Evolutionary conservation across 2,113 vertebrate species (phyloP).

Genomic region (Scortum barcoo): DNA sequence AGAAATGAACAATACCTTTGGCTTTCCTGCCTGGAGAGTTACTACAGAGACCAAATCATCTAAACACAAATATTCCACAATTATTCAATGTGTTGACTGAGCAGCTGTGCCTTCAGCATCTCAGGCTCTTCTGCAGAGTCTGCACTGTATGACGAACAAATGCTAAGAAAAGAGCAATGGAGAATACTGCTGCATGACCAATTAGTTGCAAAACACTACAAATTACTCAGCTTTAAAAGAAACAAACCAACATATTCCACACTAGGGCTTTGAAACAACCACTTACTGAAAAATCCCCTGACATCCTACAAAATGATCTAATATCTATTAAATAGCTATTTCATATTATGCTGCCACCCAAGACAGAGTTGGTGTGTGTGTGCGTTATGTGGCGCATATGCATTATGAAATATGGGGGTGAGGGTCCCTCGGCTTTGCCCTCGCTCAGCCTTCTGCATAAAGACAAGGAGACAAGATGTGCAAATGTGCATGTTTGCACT

Average conservation of each 20-base stretch:
- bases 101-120: conserved; percentile 3
- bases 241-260: neutral
- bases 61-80: conserved; percentile 1
- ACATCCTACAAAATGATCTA: neutral
- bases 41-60: neutral
- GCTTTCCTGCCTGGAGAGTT: neutral
- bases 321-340: conserved; percentile 18
- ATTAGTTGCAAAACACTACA: neutral
- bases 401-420: conserved; percentile 15
- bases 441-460: conserved; percentile 40
- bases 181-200: neutral
- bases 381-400: neutral
- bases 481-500: conserved; percentile 48
- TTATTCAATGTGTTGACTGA: conserved; percentile 6
- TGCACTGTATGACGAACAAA: neutral
- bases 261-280: neutral
- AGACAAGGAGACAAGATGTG: conserved; percentile 41
- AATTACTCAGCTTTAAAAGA: conserved; percentile 9
- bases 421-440: conserved; percentile 31
- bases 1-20: neutral
- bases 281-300: neutral
- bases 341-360: neutral
- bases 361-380: neutral
- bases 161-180: neutral
- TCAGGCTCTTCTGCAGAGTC: conserved; percentile 14